Evolutionary conservation across 2,888 invertebrate species (phyloP), one percentile per base, ranked within the genome.

Genomic region (Caenorhabditis zanzibari): DNA sequence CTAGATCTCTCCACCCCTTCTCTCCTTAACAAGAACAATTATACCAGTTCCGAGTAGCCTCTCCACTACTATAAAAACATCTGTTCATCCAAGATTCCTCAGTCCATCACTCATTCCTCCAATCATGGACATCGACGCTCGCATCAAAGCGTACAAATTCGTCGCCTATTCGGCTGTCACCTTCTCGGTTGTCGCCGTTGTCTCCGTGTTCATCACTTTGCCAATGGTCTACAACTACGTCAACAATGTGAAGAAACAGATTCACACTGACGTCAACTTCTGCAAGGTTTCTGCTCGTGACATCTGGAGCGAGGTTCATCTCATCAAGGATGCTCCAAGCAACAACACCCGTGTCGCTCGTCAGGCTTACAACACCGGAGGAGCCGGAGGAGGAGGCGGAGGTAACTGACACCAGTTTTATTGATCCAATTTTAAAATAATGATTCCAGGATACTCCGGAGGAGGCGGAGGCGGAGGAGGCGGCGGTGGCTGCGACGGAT

Each of bases 161-260:
- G 87, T 87, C 49, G 87, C 87, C 75, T 87, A 87, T 76, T 81
- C 85, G 79, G 87, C 87, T 44, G 89, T 89, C 72, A 87, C 88
- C 74, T 88, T 89, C 77, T 86, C 89, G 14, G 90, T 90, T 35
- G 90, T 90, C 38, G 90, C 90, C 44, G 90, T 90, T 72, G 87
- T 90, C 63, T 89, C 89, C 56, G 88, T 90, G 26, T 90, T 90
- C 74, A 89, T 90, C 68, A 91, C 91, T 28, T 82, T 91, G 68
- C 91, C 91, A 26, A 90, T 91, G 91, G 91, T 91, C 26, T 90
- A 90, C 87, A 90, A 90, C 82, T 90, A 90, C 72, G 90, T 90
- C 38, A 86, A 89, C 84, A 87, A 88, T 81, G 89, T 90, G 56
- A 89, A 90, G 77, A 74, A 82, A 52, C 86, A 86, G 58, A 90